Base-by-base conservation (phyloP, 2,888 invertebrate genomes). In the Galerucella pusilla region DNA sequence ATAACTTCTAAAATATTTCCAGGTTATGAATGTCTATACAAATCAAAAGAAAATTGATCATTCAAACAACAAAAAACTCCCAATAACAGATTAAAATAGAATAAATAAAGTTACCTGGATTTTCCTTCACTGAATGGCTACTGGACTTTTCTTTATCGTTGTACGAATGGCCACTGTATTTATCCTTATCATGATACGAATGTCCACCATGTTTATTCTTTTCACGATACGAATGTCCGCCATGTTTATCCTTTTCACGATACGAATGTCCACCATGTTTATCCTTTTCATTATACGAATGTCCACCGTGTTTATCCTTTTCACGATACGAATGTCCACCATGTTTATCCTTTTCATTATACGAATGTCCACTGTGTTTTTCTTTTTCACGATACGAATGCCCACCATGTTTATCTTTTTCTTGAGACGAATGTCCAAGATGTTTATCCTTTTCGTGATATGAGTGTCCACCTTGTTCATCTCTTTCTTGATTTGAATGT, bases 101-200 rank as follows among this genome's bases (percentile, higher is more conserved):
- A n/a, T n/a, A 7, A 54, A 49, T 49, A 49, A 49, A 49, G 2
- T 54, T 54, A 54, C 54, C 54, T 54, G 54, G n/a, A n/a, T 16
- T 54, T 54, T 54, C 54, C 16, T 54, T 54, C 5, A 6, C 54
- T 1, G 54, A 42, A 46, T 16, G 64, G 1, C 14, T 16, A n/a
- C 16, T 16, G 4, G 16, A n/a, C 20, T 65, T 65, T 10, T 65
- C 64, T 16, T 65, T 65, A 6, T 65, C 64, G 7, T 6, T 5
- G 46, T 65, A 45, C 0, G 10, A 16, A 20, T 16, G 46, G 0
- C 16, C 7, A n/a, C 9, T n/a, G 11, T 65, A n/a, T 64, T 64
- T 64, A 16, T 64, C 64, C 10, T 45, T 64, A n/a, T 64, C 64
- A 35, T 14, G 54, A 60, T 60, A n/a, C 14, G 28, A 20, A 25